These are phyloP conservation scores for Endotricha flammealis DNA, from an alignment of 2,888 invertebrate species.

Conservation along the genomic window DNA sequence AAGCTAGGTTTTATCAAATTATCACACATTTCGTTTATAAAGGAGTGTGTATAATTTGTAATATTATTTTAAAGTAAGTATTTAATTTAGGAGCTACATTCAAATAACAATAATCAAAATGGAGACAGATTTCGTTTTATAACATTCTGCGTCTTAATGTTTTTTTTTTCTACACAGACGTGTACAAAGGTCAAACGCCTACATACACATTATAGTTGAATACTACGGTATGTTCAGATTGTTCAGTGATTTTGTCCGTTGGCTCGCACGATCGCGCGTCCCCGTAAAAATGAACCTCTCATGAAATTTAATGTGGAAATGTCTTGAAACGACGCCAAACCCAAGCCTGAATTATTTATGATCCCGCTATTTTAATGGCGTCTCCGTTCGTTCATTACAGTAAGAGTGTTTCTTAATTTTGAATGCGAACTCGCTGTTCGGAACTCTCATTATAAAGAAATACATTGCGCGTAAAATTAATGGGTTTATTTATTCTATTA, in stretches of 20 bases:
- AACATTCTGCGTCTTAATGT: too few species aligned
- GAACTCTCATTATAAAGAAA: constrained; percentile 39
- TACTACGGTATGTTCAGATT: too few species aligned
- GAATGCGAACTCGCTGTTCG: constrained; percentile 48
- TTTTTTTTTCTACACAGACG: too few species aligned
- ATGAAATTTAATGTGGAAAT: constrained; percentile 77
- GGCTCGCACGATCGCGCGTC: constrained; percentile 40
- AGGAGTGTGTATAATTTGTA: too few species aligned
- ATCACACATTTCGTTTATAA: too few species aligned
- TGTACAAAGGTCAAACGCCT: too few species aligned
- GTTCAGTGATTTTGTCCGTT: constrained; percentile 4
- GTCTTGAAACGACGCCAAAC: constrained; percentile 76
- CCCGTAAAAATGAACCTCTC: constrained; percentile 72
- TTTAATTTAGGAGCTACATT: too few species aligned
- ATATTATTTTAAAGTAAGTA: too few species aligned
- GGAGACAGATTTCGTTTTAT: too few species aligned
- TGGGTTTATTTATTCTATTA: constrained; percentile 1
- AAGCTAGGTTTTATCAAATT: too few species aligned
- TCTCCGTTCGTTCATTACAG: constrained; percentile 66
- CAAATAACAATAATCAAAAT: too few species aligned
- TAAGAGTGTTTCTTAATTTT: constrained; percentile 69
- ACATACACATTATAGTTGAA: too few species aligned
- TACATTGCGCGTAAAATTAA: constrained; percentile 3
- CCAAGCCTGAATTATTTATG: constrained; percentile 73
- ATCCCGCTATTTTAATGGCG: constrained; percentile 72